Percentiles rank a stretch among this genome's conserved stretches.
These are phyloP conservation scores for Anser brachyrhynchus DNA, from an alignment of 2,113 vertebrate species.

Conservation along the genomic window DNA sequence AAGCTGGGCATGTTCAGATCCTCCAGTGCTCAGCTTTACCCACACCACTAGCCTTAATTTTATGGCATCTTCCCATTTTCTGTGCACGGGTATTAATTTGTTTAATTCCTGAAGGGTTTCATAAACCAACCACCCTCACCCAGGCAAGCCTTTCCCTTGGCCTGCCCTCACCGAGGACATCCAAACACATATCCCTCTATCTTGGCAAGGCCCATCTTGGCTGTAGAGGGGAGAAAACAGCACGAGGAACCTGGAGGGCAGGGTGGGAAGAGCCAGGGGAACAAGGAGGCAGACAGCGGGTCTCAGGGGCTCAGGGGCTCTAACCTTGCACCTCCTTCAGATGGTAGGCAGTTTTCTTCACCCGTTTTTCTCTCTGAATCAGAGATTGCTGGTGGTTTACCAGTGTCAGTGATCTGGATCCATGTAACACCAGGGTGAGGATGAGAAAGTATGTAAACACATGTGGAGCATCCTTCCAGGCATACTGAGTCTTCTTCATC, in stretches of 20 bases:
- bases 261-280: neutral
- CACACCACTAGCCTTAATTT: neutral
- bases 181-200: neutral
- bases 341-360: neutral
- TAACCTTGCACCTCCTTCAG: neutral
- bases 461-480: accelerated
- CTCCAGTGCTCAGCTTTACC: neutral
- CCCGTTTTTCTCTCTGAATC: neutral
- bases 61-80: neutral
- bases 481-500: neutral
- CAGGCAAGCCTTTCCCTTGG: neutral
- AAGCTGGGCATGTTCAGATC: neutral
- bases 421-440: neutral
- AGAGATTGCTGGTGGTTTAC: neutral
- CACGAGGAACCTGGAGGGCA: accelerated
- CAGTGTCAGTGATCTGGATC: neutral
- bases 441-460: neutral
- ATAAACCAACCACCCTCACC: neutral
- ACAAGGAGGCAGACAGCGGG: neutral
- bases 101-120: neutral
- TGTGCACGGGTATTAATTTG: neutral
- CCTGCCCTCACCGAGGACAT: neutral
- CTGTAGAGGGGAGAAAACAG: neutral
- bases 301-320: neutral
- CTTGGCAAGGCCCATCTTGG: neutral